Evolutionary conservation across 1,140 invertebrate species (phyloP), one percentile per base, ranked within the genome.

Genomic region (Achatina immaculata): DNA sequence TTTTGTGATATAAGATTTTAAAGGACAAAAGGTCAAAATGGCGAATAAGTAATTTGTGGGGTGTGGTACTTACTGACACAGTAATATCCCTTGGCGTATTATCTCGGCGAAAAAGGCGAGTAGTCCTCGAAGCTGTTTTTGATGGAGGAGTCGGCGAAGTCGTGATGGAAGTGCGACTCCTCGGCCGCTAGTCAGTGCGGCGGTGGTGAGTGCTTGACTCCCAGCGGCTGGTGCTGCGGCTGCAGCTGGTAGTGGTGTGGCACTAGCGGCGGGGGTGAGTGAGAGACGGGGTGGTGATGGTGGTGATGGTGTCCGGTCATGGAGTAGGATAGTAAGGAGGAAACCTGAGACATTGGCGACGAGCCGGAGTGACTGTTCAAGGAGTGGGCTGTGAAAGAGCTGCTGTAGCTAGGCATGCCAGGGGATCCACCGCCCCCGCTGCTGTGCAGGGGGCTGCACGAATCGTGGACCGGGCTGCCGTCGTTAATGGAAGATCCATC

Each of bases 341-440:
- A 80, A 14, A 80, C 78, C 36, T 80, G 78, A 72, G 78, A 80
- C 78, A 80, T 69, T n/a, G 78, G 78, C 51, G 78, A 80, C 21
- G 38, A 55, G 1, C 43, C 68, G 0, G 78, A 72, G 68, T 80
- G 78, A 43, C 51, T 62, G 58, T 28, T 80, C 45, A 77, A 66
- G 66, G 83, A 83, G 21, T 78, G 83, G 21, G 78, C 73, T 31
- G 78, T 80, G 42, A 77, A 74, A 65, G 72, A 75, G 73, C 77
- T 81, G 65, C 76, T 75, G 51, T 81, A 73, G 2, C 75, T 77
- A 74, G 82, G 78, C 82, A 87, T 85, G 6, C 82, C 81, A 0
- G 87, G 85, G 42, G 85, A 87, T 11, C 85, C 85, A 0, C 81
- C 81, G 45, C 78, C 80, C 1, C 74, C 81, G 11, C 81, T 42